Percentiles rank a stretch among this genome's conserved stretches.
These are phyloP conservation scores for Ophthalmolycus amberensis DNA, from an alignment of 2,113 vertebrate species.

Conservation along the genomic window DNA sequence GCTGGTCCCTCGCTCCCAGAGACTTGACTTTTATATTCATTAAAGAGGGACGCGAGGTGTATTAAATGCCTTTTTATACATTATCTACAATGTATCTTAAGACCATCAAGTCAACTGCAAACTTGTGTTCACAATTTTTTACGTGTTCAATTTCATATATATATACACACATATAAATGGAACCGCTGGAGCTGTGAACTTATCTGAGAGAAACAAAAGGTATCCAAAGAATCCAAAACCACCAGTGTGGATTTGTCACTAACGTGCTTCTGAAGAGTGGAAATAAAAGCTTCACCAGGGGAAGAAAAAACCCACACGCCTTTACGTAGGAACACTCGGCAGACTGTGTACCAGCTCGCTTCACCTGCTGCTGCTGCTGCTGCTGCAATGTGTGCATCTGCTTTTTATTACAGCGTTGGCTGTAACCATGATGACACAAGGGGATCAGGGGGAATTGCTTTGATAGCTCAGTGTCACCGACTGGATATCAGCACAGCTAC, in stretches of 20 bases:
- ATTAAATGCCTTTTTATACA: slow-evolving; percentile 4
- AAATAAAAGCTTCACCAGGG: slow-evolving; percentile 27
- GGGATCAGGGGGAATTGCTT: slow-evolving; percentile 46
- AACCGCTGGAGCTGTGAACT: slow-evolving; percentile 7
- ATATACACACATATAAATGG: not conserved
- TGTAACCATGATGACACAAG: slow-evolving; percentile 24
- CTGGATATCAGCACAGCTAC: slow-evolving; percentile 18
- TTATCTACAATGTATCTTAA: not conserved
- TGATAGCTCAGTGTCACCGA: slow-evolving; percentile 55
- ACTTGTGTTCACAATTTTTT: not conserved
- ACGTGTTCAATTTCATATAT: not conserved
- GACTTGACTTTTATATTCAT: slow-evolving; percentile 24
- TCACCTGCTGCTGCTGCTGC: slow-evolving; percentile 25
- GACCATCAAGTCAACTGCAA: slow-evolving; percentile 9
- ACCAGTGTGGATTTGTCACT: slow-evolving; percentile 43
- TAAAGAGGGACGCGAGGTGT: slow-evolving; percentile 6
- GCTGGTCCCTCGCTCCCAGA: not conserved
- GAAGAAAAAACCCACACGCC: slow-evolving; percentile 20
- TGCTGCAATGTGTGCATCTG: slow-evolving; percentile 23
- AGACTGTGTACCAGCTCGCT: not conserved
- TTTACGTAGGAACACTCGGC: not conserved
- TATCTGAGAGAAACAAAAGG: not conserved
- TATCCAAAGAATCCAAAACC: slow-evolving; percentile 3
- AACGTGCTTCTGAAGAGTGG: slow-evolving; percentile 1
- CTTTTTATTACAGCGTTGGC: slow-evolving; percentile 21